phyloP scores from a whole-genome alignment of 1,140 invertebrate genomes.

The Agraylea sexmaculata region DNA sequence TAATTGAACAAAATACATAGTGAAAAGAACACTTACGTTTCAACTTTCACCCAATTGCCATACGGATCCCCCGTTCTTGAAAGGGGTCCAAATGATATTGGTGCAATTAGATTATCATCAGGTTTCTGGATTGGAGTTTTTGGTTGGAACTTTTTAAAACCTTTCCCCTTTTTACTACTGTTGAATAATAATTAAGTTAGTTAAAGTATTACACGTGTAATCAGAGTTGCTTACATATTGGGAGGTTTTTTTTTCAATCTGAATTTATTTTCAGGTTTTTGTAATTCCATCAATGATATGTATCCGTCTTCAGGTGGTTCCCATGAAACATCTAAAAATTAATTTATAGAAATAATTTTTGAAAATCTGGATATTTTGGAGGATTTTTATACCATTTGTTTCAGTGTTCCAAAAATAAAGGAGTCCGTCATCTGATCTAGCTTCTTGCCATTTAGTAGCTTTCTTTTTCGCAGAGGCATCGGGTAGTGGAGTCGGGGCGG shows the following conservation, averaged over 20 bases:
- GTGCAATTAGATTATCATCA: no score
- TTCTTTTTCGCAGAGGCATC: constrained; percentile 27
- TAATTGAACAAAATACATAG: no score
- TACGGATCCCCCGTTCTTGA: no score
- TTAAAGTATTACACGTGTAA: no score
- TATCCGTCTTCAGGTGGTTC: constrained; percentile 52
- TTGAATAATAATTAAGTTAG: no score
- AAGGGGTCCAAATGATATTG: no score
- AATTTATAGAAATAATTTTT: constrained; percentile 6
- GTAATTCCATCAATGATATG: constrained; percentile 49
- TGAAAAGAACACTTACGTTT: no score
- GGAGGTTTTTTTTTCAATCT: constrained; percentile 1
- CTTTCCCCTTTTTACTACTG: no score
- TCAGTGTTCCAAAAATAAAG: constrained; percentile 71
- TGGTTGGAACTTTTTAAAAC: no score
- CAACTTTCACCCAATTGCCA: no score
- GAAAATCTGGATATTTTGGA: neutral
- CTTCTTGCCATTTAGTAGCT: constrained; percentile 53
- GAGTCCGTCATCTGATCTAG: constrained; percentile 52
- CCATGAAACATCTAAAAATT: constrained; percentile 47
- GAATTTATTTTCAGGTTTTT: constrained; percentile 37
- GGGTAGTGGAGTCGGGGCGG: constrained; percentile 19
- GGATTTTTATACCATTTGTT: constrained; percentile 44
- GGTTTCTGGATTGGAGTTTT: no score
- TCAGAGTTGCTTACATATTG: constrained; percentile 10